These are phyloP conservation scores for Physeter macrocephalus DNA, from an alignment of 2,113 vertebrate species.

Conservation along the genomic window DNA sequence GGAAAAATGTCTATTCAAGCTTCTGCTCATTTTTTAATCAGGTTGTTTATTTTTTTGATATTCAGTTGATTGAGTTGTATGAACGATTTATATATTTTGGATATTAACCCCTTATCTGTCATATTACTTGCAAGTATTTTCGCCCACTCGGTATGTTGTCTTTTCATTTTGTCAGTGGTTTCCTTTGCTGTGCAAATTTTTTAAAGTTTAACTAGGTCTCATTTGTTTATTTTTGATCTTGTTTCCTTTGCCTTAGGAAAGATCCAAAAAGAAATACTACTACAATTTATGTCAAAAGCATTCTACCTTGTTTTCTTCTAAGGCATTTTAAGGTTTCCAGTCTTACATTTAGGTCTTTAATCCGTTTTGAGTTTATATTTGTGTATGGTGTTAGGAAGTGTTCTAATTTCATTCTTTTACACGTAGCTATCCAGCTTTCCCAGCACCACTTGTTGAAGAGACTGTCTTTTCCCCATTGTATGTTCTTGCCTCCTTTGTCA, in stretches of 20 bases:
- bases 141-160: fast-evolving
- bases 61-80: too few species aligned
- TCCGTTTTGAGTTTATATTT: not conserved
- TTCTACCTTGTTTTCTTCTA: not conserved
- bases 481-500: too few species aligned
- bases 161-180: not conserved
- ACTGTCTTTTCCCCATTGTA: too few species aligned
- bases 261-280: not conserved
- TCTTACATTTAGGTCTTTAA: not conserved
- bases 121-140: too few species aligned
- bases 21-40: too few species aligned
- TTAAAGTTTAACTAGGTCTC: not conserved
- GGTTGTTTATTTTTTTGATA: not conserved
- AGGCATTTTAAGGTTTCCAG: not conserved
- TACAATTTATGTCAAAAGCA: not conserved
- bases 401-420: not conserved
- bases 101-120: not conserved
- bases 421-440: not conserved
- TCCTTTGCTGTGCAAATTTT: not conserved
- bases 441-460: not conserved
- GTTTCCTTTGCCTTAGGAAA: not conserved
- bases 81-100: too few species aligned
- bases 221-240: not conserved
- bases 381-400: not conserved
- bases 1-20: not conserved